Conservation (phyloP, 2,113 vertebrate species). For the Suricata suricatta region DNA sequence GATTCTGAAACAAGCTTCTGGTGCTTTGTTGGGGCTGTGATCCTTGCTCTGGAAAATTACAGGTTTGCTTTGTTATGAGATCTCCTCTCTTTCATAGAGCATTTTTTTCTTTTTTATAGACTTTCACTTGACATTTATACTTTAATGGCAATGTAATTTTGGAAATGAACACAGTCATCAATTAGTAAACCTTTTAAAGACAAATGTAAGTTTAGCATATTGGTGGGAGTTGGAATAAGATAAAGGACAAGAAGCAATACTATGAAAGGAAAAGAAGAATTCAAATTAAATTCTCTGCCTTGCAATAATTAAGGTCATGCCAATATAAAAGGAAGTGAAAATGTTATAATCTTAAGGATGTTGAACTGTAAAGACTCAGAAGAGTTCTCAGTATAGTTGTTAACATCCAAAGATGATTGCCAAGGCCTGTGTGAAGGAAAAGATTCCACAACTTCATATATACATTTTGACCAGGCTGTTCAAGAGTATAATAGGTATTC, state of each 20-base stretch:
- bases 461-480: background rate
- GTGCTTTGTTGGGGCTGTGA: fast-evolving
- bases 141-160: background rate
- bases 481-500: background rate
- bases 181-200: background rate
- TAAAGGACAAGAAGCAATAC: background rate
- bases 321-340: background rate
- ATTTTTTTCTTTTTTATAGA: background rate
- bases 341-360: background rate
- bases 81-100: background rate
- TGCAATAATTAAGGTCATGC: background rate
- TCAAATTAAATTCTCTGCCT: background rate
- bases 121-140: background rate
- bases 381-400: background rate
- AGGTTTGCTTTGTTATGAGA: background rate
- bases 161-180: background rate
- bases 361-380: background rate
- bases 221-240: background rate
- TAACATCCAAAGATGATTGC: background rate
- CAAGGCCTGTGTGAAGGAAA: background rate
- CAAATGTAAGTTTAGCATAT: background rate
- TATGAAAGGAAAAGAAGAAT: background rate
- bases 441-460: background rate
- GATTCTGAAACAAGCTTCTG: background rate
- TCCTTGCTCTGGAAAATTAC: background rate